Percentiles rank a stretch among this genome's conserved stretches.
Evolutionary conservation across 2,888 invertebrate species (phyloP).

Genomic region (Pogonocherus hispidulus): DNA sequence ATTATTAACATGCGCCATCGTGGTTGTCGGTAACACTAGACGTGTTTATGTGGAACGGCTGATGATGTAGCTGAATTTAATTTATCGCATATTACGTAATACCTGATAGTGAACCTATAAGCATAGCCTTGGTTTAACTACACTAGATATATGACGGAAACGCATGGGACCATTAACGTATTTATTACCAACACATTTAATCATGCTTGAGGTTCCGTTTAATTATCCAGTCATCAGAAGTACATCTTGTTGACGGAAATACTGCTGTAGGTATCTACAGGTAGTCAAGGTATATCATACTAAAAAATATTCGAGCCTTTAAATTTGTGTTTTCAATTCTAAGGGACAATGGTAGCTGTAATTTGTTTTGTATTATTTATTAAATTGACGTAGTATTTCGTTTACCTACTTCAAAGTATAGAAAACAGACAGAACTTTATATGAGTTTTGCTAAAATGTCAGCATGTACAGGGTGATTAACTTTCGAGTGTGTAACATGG

Average conservation of each 20-base stretch:
- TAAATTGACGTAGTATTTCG: too few relatives aligned
- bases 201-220: constrained; percentile 12
- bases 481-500: too few relatives aligned
- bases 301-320: too few relatives aligned
- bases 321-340: too few relatives aligned
- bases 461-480: too few relatives aligned
- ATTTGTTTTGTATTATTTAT: too few relatives aligned
- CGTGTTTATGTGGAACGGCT: constrained; percentile 45
- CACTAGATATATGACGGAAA: constrained; percentile 9
- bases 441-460: too few relatives aligned
- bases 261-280: not conserved
- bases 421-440: too few relatives aligned
- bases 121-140: constrained; percentile 8
- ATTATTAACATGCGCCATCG: constrained; percentile 49
- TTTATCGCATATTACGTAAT: constrained; percentile 36
- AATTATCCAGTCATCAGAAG: constrained; percentile 2
- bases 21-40: constrained; percentile 39
- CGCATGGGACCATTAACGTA: constrained; percentile 2
- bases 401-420: too few relatives aligned
- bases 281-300: too few relatives aligned
- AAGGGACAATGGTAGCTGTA: too few relatives aligned
- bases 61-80: constrained; percentile 42
- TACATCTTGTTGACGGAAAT: not conserved
- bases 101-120: constrained; percentile 17
- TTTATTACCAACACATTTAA: constrained; percentile 15